Conservation (phyloP, 1,140 invertebrate species). For the Tyrophagus putrescentiae region DNA sequence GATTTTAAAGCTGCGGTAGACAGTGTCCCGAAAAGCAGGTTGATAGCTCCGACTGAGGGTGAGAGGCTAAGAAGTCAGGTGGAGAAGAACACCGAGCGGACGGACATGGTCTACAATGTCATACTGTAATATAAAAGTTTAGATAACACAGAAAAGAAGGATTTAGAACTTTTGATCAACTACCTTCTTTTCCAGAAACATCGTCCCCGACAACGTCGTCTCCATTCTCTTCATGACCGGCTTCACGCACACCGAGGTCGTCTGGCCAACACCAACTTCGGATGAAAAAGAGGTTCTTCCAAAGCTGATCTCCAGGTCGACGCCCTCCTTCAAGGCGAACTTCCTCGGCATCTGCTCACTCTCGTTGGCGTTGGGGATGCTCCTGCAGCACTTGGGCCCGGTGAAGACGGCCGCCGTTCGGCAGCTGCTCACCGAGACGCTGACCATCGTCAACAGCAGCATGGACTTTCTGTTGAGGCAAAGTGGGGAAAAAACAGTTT, state of each 20-base stretch:
- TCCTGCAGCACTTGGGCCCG: conserved; percentile 56
- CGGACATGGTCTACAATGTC: no score
- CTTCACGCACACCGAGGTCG: background rate
- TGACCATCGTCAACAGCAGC: conserved; percentile 72
- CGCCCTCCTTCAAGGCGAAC: conserved; percentile 15
- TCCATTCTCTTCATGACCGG: conserved; percentile 20
- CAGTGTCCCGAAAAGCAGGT: background rate
- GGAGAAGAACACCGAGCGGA: no score
- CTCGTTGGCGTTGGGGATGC: conserved; percentile 48
- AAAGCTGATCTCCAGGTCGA: no score
- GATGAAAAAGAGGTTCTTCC: no score
- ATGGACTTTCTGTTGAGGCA: no score
- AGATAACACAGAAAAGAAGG: no score
- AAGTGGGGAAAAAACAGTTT: no score
- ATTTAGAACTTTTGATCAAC: no score
- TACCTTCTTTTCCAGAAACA: conserved; percentile 22
- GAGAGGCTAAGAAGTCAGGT: no score
- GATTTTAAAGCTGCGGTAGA: background rate
- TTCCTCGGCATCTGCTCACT: conserved; percentile 11
- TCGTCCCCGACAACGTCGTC: conserved; percentile 24
- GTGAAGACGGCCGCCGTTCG: conserved; percentile 45
- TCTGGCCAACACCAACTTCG: background rate
- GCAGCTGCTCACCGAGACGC: conserved; percentile 61
- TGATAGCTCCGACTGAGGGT: background rate
- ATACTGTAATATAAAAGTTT: no score